A percentile compares a stretch with the other conserved stretches of the same genome.
These are phyloP conservation scores for Himalopsyche kuldschensis DNA, from an alignment of 2,888 invertebrate species.

Conservation along the genomic window DNA sequence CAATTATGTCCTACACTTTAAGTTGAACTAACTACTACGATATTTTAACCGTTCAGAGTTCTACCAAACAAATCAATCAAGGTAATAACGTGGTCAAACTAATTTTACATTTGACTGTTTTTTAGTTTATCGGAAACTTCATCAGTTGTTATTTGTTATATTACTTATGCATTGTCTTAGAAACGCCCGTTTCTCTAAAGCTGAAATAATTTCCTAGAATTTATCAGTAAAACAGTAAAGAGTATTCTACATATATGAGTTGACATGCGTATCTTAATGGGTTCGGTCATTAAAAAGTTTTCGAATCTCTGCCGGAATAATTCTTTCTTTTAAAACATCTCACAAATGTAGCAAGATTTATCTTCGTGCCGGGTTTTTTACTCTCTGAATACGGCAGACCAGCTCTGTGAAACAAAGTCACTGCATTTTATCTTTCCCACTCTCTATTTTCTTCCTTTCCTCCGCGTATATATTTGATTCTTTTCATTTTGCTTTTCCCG, in stretches of 20 bases:
- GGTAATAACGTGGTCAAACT: too few species aligned
- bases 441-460: neutral
- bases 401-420: slow-evolving; percentile 26
- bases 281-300: neutral
- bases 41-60: too few species aligned
- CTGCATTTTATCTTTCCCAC: slow-evolving; percentile 22
- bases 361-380: slow-evolving; percentile 22
- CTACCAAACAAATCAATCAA: too few species aligned
- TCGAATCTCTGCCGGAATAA: neutral
- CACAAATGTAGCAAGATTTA: slow-evolving; percentile 33
- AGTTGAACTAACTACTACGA: too few species aligned
- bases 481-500: slow-evolving; percentile 14
- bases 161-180: too few species aligned
- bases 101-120: too few species aligned
- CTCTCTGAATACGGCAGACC: neutral
- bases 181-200: too few species aligned
- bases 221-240: too few species aligned
- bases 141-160: too few species aligned
- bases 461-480: slow-evolving; percentile 10
- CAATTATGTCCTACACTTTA: too few species aligned
- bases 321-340: slow-evolving; percentile 34
- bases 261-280: neutral
- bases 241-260: neutral
- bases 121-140: too few species aligned
- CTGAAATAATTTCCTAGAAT: too few species aligned